A percentile compares a stretch with the other conserved stretches of the same genome.
Conservation (phyloP, 2,888 invertebrate species). For the Stratiomys singularior region DNA sequence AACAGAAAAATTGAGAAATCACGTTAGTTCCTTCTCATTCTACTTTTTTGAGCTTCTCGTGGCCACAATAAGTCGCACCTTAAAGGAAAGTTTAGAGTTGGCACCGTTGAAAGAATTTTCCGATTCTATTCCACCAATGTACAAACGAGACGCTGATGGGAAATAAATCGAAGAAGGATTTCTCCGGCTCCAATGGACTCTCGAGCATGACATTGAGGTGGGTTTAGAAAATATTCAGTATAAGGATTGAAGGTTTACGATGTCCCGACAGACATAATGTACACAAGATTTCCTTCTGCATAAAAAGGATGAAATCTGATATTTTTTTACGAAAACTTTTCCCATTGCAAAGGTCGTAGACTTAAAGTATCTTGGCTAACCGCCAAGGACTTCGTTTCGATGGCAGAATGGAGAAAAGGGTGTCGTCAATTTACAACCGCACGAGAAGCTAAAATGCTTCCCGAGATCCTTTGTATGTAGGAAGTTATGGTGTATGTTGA, state of each 20-base stretch:
- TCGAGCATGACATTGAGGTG: neutral
- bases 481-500: too few relatives aligned
- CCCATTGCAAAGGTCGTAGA: too few relatives aligned
- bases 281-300: too few relatives aligned
- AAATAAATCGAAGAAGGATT: neutral
- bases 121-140: neutral
- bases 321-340: too few relatives aligned
- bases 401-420: too few relatives aligned
- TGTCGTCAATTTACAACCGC: too few relatives aligned
- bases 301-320: too few relatives aligned
- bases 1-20: neutral
- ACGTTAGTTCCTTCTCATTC: neutral
- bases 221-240: neutral
- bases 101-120: neutral
- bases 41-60: neutral
- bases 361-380: too few relatives aligned
- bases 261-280: neutral
- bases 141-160: neutral
- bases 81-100: neutral
- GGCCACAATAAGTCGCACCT: neutral
- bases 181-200: neutral
- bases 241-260: neutral
- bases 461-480: too few relatives aligned
- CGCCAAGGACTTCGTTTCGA: too few relatives aligned
- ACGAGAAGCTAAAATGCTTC: too few relatives aligned